These are phyloP conservation scores for Baccha elongata DNA, from an alignment of 2,888 invertebrate species.

Conservation along the genomic window DNA sequence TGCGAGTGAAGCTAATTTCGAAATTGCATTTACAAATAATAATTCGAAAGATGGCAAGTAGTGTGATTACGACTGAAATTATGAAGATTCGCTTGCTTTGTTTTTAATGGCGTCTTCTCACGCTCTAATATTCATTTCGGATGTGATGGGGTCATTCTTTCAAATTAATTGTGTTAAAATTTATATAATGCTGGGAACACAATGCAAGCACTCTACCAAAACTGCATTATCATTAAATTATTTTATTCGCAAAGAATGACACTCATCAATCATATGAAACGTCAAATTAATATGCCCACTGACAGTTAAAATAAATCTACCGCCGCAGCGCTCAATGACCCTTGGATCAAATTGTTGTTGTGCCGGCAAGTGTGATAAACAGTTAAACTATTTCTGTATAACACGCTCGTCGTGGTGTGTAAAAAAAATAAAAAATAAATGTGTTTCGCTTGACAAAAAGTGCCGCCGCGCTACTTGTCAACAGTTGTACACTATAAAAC, in stretches of 20 bases:
- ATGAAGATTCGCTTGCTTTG: neutral
- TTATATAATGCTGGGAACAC: constrained; percentile 25
- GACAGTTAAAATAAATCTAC: constrained; percentile 1
- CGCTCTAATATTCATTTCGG: constrained; percentile 37
- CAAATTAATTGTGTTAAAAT: neutral
- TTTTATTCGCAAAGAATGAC: constrained; percentile 7
- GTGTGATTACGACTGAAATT: neutral
- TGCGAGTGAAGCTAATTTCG: constrained; percentile 15
- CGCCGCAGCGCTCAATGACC: constrained; percentile 58
- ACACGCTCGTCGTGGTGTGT: constrained; percentile 12
- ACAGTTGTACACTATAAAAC: neutral
- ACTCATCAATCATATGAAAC: constrained; percentile 46
- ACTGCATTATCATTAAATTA: constrained; percentile 9
- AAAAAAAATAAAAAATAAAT: constrained; percentile 12
- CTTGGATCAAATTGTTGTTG: constrained; percentile 44
- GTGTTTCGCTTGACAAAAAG: constrained; percentile 43
- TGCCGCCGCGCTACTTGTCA: constrained; percentile 39
- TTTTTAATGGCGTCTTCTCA: constrained; percentile 12
- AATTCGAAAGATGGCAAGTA: constrained; percentile 20
- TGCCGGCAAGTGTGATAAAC: constrained; percentile 61
- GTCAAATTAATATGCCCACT: neutral
- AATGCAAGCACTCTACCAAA: neutral
- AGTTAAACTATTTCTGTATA: constrained; percentile 55
- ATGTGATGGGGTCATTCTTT: constrained; percentile 7
- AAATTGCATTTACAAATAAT: constrained; percentile 9